Conservation (phyloP, 1,140 invertebrate genomes). For the Cyclina sinensis region DNA sequence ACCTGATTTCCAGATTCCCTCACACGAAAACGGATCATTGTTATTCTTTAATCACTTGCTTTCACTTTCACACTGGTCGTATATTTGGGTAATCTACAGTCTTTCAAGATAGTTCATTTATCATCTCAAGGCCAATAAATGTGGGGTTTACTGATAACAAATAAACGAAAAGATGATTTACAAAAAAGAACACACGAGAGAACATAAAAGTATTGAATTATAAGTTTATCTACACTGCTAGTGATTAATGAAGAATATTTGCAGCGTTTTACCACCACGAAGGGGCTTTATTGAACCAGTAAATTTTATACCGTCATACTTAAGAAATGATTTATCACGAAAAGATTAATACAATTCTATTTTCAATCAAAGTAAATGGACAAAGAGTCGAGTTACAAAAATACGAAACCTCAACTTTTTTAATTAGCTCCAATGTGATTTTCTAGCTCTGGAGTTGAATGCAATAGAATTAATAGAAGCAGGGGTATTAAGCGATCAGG, state of each 20-base stretch:
- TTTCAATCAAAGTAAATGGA: conserved; percentile 23
- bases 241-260: conserved; percentile 18
- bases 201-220: conserved; percentile 10
- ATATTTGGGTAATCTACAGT: too few relatives aligned
- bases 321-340: neutral
- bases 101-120: neutral
- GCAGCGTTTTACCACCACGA: conserved; percentile 6
- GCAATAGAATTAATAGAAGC: neutral
- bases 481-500: neutral
- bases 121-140: neutral
- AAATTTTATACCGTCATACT: neutral
- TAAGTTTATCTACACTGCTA: neutral
- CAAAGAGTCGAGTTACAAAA: conserved; percentile 34
- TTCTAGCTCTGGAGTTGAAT: neutral
- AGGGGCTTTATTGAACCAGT: neutral
- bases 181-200: neutral
- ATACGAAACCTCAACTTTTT: conserved; percentile 33
- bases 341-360: conserved; percentile 23
- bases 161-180: conserved; percentile 1
- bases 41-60: too few relatives aligned
- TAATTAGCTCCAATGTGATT: conserved; percentile 4
- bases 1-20: too few relatives aligned
- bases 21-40: too few relatives aligned
- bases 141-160: neutral
- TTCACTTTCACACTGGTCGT: too few relatives aligned